These are phyloP conservation scores for Danaus melanippus DNA, from an alignment of 1,140 invertebrate genomes.

Conservation along the genomic window DNA sequence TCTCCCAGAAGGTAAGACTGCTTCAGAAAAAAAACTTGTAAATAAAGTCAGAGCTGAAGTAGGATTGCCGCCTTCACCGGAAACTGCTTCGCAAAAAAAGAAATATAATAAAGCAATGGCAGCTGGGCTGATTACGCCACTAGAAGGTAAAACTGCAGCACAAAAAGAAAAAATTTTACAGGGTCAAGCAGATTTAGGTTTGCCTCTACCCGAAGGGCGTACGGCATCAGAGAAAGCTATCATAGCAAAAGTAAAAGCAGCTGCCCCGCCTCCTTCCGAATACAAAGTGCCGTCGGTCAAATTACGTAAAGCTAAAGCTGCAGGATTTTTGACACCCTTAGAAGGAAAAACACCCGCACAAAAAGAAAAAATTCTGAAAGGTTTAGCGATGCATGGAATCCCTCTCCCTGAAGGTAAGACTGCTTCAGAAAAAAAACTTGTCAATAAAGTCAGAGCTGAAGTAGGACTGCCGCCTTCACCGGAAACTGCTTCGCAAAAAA, in stretches of 20 bases:
- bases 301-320: constrained; percentile 6
- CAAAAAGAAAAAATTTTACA: constrained; percentile 28
- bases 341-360: constrained; percentile 23
- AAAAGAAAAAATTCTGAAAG: constrained; percentile 34
- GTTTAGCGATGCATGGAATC: constrained; percentile 24
- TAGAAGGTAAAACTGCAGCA: constrained; percentile 24
- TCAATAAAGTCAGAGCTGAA: constrained; percentile 27
- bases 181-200: constrained; percentile 16
- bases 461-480: constrained; percentile 30
- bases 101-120: constrained; percentile 8
- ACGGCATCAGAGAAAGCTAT: constrained; percentile 20
- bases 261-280: not conserved
- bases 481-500: constrained; percentile 17
- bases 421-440: constrained; percentile 32
- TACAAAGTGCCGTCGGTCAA: constrained; percentile 4
- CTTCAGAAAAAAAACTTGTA: constrained; percentile 19
- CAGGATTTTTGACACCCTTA: constrained; percentile 18
- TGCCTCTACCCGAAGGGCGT: constrained; percentile 19
- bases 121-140: constrained; percentile 20
- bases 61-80: constrained; percentile 6
- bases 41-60: constrained; percentile 20
- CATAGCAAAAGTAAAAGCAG: constrained; percentile 21
- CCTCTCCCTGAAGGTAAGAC: constrained; percentile 34
- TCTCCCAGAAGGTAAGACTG: constrained; percentile 18
- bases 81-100: constrained; percentile 8